Evolutionary conservation across 2,888 invertebrate species (phyloP).

Genomic region (Mythimna albipuncta): DNA sequence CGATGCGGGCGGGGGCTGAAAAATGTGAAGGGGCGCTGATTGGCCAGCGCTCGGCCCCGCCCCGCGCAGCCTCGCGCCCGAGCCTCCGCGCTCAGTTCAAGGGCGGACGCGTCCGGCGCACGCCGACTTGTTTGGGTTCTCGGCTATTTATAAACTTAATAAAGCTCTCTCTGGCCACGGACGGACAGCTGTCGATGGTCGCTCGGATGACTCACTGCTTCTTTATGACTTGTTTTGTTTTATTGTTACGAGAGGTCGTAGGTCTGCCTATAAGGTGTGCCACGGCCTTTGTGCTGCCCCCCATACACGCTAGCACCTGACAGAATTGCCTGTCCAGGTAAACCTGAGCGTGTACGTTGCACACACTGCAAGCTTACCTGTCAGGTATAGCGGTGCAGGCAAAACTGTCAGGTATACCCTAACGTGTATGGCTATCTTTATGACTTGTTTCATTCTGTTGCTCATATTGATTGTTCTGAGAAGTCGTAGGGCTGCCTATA

Average conservation of each 20-base stretch:
- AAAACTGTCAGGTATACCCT: no score
- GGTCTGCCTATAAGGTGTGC: conserved; percentile 26
- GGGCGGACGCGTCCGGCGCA: conserved; percentile 81
- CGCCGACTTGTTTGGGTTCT: conserved; percentile 84
- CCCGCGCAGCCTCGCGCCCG: conserved; percentile 78
- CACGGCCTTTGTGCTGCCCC: conserved; percentile 14
- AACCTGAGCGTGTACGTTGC: no score
- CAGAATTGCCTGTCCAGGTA: no score
- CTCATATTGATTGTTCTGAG: conserved; percentile 12
- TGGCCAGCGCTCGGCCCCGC: conserved; percentile 84
- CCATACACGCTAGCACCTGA: no score
- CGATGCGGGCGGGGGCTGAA: conserved; percentile 90
- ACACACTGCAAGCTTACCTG: no score
- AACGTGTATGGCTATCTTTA: conserved; percentile 9
- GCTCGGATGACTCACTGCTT: conserved; percentile 19
- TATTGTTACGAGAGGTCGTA: conserved; percentile 36
- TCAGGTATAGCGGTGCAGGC: no score
- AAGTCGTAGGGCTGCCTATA: conserved; percentile 39
- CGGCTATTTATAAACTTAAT: conserved; percentile 71
- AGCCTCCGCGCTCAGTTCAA: conserved; percentile 86
- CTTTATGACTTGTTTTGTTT: conserved; percentile 37
- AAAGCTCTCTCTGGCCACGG: conserved; percentile 54
- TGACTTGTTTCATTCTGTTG: conserved; percentile 28
- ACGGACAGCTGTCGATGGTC: conserved; percentile 37
- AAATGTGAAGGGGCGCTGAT: conserved; percentile 90